These are phyloP conservation scores for Andricus quercusramuli DNA, from an alignment of 2,888 invertebrate genomes.

Conservation along the genomic window DNA sequence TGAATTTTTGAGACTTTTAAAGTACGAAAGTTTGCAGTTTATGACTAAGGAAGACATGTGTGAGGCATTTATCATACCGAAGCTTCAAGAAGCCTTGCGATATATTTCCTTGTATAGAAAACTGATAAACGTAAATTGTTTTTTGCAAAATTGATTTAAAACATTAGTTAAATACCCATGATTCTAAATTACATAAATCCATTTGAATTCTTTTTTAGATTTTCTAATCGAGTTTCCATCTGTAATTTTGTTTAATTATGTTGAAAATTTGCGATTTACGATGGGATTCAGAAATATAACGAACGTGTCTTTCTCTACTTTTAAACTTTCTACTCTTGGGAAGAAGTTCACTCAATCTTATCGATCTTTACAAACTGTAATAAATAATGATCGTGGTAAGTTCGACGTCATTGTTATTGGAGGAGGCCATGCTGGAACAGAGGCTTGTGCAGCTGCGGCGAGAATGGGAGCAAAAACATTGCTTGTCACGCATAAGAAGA, in stretches of 20 bases:
- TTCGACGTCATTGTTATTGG: constrained; percentile 92
- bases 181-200: constrained; percentile 7
- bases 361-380: constrained; percentile 43
- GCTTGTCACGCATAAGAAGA: constrained; percentile 90
- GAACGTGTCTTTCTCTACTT: constrained; percentile 34
- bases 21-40: constrained; percentile 78
- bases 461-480: constrained; percentile 90
- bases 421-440: constrained; percentile 95
- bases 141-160: constrained; percentile 70
- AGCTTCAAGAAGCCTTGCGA: constrained; percentile 90
- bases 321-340: constrained; percentile 49
- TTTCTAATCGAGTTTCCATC: constrained; percentile 7
- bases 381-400: constrained; percentile 53
- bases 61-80: constrained; percentile 89
- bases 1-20: constrained; percentile 87
- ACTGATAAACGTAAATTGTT: constrained; percentile 81
- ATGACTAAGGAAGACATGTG: constrained; percentile 82
- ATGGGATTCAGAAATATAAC: constrained; percentile 33
- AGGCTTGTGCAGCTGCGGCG: constrained; percentile 91
- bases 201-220: constrained; percentile 37
- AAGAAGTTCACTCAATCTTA: constrained; percentile 40
- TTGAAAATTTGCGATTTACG: not conserved
- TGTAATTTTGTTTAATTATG: not conserved
- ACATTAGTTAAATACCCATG: constrained; percentile 32
- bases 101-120: constrained; percentile 91